A percentile compares a stretch with the other conserved stretches of the same genome.
Conservation (phyloP, 92 coral and sea anemone genomes). For the Galaxea fascicularis region DNA sequence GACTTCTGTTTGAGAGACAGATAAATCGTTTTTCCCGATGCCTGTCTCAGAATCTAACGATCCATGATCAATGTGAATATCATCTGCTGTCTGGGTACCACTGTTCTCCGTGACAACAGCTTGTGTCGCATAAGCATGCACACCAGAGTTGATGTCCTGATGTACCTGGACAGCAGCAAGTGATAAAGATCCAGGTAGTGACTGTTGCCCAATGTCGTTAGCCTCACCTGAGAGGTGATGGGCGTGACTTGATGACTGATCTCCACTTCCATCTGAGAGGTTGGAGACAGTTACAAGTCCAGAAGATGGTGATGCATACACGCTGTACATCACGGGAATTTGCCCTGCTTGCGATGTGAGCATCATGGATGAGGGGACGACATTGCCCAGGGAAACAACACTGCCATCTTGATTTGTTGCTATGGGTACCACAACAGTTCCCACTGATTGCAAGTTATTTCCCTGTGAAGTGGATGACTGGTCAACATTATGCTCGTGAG, state of each 20-base stretch:
- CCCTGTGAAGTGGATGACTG: slow-evolving; percentile 64
- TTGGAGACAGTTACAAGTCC: slow-evolving; percentile 85
- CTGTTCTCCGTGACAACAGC: slow-evolving; percentile 83
- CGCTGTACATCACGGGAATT: slow-evolving; percentile 90
- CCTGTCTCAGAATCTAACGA: slow-evolving; percentile 68
- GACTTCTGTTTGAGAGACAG: slow-evolving; percentile 65
- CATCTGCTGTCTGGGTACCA: slow-evolving; percentile 88
- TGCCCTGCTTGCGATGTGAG: slow-evolving; percentile 84
- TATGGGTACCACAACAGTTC: slow-evolving; percentile 86
- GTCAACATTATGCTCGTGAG: slow-evolving; percentile 78
- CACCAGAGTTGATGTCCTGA: slow-evolving; percentile 70
- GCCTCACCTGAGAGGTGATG: slow-evolving; percentile 78
- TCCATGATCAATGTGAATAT: slow-evolving; percentile 78
- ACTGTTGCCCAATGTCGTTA: slow-evolving; percentile 72
- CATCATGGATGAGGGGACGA: slow-evolving; percentile 92
- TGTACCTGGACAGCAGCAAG: slow-evolving; percentile 80
- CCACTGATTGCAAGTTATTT: slow-evolving; percentile 76
- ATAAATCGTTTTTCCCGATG: slow-evolving; percentile 68
- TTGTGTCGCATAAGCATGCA: slow-evolving; percentile 73
- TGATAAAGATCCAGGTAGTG: slow-evolving; percentile 66
- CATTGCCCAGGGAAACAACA: slow-evolving; percentile 83
- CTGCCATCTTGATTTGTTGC: slow-evolving; percentile 85
- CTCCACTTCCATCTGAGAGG: slow-evolving; percentile 56
- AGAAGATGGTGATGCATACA: slow-evolving; percentile 81
- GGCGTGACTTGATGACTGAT: slow-evolving; percentile 65